A percentile compares a stretch with the other conserved stretches of the same genome.
Evolutionary conservation across 2,113 vertebrate species (phyloP).

Genomic region (Corydoras sp.): DNA sequence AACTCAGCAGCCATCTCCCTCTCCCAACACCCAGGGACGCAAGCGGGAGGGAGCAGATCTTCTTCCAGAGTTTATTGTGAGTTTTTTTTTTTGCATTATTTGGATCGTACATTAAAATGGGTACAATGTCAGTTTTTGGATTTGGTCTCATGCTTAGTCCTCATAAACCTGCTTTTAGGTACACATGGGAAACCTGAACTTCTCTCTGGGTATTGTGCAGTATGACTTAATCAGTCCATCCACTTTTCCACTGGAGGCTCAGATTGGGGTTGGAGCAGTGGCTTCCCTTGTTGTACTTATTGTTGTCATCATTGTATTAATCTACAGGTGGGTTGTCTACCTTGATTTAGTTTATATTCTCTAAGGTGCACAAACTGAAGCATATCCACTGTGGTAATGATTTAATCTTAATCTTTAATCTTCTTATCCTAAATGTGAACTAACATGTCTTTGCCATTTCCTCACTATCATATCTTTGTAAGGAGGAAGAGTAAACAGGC

Average conservation of each 20-base stretch:
- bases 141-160: no score
- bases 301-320: conserved; percentile 90
- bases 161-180: no score
- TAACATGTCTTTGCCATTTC: not conserved
- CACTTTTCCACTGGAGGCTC: conserved; percentile 89
- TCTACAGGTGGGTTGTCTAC: conserved; percentile 86
- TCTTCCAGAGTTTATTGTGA: conserved; percentile 52
- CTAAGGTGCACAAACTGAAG: no score
- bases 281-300: conserved; percentile 87
- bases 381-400: no score
- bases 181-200: conserved; percentile 88
- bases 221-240: conserved; percentile 84
- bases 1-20: conserved; percentile 75
- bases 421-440: no score
- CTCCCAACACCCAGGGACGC: conserved; percentile 55
- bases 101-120: not conserved
- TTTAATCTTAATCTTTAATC: no score
- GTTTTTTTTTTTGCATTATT: not conserved
- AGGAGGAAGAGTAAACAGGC: conserved; percentile 98
- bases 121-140: not conserved
- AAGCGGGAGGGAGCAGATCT: conserved; percentile 75
- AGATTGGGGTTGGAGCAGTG: conserved; percentile 87
- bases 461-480: conserved; percentile 26
- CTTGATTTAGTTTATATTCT: no score
- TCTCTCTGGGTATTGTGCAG: conserved; percentile 85